phyloP scores from a whole-genome alignment of 92 coral and sea anemone genomes.

The Desmophyllum pertusum region DNA sequence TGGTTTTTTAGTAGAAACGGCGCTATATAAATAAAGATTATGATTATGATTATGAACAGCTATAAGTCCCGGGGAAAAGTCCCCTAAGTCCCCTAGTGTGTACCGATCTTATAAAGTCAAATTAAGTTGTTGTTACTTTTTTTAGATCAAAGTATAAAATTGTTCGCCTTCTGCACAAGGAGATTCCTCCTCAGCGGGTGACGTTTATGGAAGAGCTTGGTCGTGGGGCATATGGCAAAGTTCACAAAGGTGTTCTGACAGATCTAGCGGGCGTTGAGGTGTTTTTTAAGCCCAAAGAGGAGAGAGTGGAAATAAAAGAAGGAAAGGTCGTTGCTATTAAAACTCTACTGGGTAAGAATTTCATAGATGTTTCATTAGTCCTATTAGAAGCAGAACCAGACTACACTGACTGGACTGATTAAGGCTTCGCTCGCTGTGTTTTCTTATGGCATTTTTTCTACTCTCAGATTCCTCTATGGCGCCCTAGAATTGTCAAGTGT shows the following conservation, averaged over 20 bases:
- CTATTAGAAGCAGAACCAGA: not conserved
- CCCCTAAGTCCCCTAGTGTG: no score
- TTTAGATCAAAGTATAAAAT: slow-evolving; percentile 10
- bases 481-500: no score
- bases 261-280: not conserved
- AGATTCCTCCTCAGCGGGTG: slow-evolving; percentile 19
- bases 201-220: slow-evolving; percentile 30
- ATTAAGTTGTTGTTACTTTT: not conserved
- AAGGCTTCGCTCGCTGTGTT: no score
- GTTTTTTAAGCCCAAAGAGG: not conserved
- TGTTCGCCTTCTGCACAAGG: not conserved
- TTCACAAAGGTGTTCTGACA: slow-evolving; percentile 15
- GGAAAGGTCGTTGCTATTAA: slow-evolving; percentile 18
- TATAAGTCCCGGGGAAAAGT: no score
- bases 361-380: not conserved
- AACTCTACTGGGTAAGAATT: not conserved
- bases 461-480: no score
- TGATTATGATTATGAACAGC: no score
- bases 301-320: not conserved
- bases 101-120: no score
- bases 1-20: no score
- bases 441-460: no score
- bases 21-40: no score
- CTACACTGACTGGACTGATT: no score
- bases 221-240: slow-evolving; percentile 32